Evolutionary conservation across 2,113 vertebrate genomes (phyloP).

Genomic region (Pristiophorus japonicus): DNA sequence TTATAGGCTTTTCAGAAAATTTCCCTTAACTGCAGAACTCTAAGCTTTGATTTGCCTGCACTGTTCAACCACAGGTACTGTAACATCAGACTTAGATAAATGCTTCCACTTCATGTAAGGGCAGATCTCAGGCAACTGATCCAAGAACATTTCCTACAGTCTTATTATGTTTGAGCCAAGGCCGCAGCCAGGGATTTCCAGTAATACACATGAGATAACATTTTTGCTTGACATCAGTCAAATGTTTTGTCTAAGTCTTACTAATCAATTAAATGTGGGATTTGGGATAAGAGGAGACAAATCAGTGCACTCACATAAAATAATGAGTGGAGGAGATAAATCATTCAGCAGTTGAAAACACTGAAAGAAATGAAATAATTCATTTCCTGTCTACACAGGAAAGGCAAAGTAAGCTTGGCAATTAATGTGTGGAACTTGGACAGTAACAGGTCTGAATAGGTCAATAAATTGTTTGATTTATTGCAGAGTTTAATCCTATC

Average conservation of each 20-base stretch:
- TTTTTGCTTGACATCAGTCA: slow-evolving; percentile 5
- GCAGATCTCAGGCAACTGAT: neutral
- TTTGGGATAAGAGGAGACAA: neutral
- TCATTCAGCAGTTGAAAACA: neutral
- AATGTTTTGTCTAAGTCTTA: slow-evolving; percentile 28
- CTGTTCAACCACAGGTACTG: neutral
- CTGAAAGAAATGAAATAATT: slow-evolving; percentile 9
- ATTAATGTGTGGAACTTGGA: neutral
- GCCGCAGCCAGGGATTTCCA: neutral
- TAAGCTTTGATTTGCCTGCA: neutral
- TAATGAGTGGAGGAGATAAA: neutral
- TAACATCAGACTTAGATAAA: neutral
- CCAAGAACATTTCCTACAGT: neutral
- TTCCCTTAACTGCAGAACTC: neutral
- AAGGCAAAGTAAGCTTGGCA: neutral
- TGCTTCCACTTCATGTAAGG: slow-evolving; percentile 1
- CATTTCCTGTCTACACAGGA: slow-evolving; percentile 9
- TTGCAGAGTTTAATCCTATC: slow-evolving; percentile 19
- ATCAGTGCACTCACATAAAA: neutral
- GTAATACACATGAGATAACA: neutral
- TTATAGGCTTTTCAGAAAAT: neutral
- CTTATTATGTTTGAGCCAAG: slow-evolving; percentile 22
- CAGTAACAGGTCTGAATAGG: neutral
- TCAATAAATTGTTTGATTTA: slow-evolving; percentile 14
- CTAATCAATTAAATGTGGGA: slow-evolving; percentile 19